Conservation (phyloP, 2,113 vertebrate species). For the Xiphophorus hellerii region DNA sequence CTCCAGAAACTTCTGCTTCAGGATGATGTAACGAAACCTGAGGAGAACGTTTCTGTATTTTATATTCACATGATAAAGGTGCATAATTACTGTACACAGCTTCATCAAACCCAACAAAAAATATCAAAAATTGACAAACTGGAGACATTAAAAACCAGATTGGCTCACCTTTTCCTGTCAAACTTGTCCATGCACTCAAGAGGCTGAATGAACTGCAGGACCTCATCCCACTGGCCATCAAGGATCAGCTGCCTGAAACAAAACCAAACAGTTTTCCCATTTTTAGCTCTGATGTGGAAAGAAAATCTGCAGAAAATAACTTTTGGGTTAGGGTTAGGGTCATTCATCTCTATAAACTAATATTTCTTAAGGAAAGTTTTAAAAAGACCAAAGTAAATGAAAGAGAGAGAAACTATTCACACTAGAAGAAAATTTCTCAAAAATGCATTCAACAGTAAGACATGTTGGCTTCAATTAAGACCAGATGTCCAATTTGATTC, state of each 20-base stretch:
- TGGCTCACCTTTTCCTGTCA: slow-evolving; percentile 90
- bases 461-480: slow-evolving; percentile 33
- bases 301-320: background rate
- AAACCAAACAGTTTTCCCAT: slow-evolving; percentile 7
- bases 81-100: background rate
- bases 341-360: background rate
- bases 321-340: too few relatives aligned
- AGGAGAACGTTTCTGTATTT: slow-evolving; percentile 1
- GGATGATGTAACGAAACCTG: slow-evolving; percentile 96
- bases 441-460: background rate
- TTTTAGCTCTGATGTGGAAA: background rate
- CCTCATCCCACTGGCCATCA: slow-evolving; percentile 98
- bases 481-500: slow-evolving; percentile 9
- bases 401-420: background rate
- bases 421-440: background rate
- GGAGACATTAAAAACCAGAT: background rate
- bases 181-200: slow-evolving; percentile 98
- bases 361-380: background rate
- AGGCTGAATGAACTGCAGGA: slow-evolving; percentile 98
- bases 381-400: background rate
- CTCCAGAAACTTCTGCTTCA: slow-evolving; percentile 98
- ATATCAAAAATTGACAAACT: background rate
- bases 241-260: slow-evolving; percentile 90
- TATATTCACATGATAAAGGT: background rate
- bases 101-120: background rate